Evolutionary conservation across 2,888 invertebrate species (phyloP), one percentile per base, ranked within the genome.

Genomic region (Chrysomela aeneicollis): DNA sequence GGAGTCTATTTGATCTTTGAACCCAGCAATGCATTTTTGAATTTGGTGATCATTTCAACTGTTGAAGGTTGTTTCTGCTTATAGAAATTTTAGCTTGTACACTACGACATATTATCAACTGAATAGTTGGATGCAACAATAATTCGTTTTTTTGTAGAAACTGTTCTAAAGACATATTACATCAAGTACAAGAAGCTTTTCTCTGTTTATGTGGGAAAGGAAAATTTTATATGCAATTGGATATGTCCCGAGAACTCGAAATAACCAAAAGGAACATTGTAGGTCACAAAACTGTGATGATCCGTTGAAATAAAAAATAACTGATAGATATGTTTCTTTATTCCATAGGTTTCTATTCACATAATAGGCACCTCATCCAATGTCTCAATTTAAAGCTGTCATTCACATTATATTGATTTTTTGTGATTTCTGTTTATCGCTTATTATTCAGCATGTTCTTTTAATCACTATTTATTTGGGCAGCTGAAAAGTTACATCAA

Each of bases 401-500:
- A 5, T 26, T 26, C 3, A 26, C 26, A 26, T 26, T 26, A 26
- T 6, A 42, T 4, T 42, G 15, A 42, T 15, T 57, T 55, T 46
- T 57, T 57, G 57, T 57, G 46, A 57, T 57, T 57, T 57, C 46
- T 57, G 57, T 46, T 57, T 46, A 18, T 42, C 42, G 15, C 42
- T 15, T 15, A 42, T 42, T 42, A 42, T 42, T 42, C 4, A 12
- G 42, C 42, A 42, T 42, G 42, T 42, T 42, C 12, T 35, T 15
- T 42, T 42, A 46, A 51, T 30, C 54, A 64, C 54, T 54, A 77
- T 79, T 81, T 80, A 79, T 81, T 68, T 76, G 76, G 82, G 82
- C 83, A 84, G 85, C 85, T 80, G 86, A 85, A 78, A 85, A 86
- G 79, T 83, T 86, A 82, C 88, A 87, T 85, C 87, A 87, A 82